phyloP scores from a whole-genome alignment of 2,797 vertebrate genomes.

The Danio tinwini region DNA sequence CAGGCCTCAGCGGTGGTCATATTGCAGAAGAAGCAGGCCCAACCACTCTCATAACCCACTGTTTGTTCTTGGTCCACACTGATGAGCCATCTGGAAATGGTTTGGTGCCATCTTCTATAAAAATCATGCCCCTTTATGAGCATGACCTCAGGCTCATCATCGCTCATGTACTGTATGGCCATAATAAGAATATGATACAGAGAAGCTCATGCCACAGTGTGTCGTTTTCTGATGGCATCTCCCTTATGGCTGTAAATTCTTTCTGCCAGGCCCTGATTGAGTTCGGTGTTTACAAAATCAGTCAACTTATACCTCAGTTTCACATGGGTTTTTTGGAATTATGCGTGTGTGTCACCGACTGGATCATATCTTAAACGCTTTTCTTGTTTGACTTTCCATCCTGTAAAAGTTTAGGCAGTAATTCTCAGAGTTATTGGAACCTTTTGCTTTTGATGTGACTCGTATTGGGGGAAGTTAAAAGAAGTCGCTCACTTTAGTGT shows the following conservation, averaged over 20 bases:
- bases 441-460: slow-evolving; percentile 44
- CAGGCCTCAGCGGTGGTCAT: slow-evolving; percentile 38
- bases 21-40: slow-evolving; percentile 44
- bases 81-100: slow-evolving; percentile 66
- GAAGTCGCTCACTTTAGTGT: slow-evolving; percentile 34
- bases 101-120: slow-evolving; percentile 63
- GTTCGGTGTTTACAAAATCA: slow-evolving; percentile 37
- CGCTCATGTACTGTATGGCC: slow-evolving; percentile 46
- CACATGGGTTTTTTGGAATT: neutral
- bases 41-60: slow-evolving; percentile 34
- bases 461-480: slow-evolving; percentile 37
- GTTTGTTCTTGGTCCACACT: slow-evolving; percentile 46
- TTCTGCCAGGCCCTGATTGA: slow-evolving; percentile 16
- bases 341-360: slow-evolving; percentile 29
- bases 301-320: slow-evolving; percentile 34
- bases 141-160: slow-evolving; percentile 56
- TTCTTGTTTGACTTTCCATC: slow-evolving; percentile 25
- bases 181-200: slow-evolving; percentile 46
- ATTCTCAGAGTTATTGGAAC: slow-evolving; percentile 42
- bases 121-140: slow-evolving; percentile 57
- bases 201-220: slow-evolving; percentile 22
- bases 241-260: slow-evolving; percentile 32
- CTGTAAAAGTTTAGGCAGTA: slow-evolving; percentile 37
- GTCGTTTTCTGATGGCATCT: slow-evolving; percentile 31
- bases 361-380: slow-evolving; percentile 35